A percentile compares a stretch with the other conserved stretches of the same genome.
Evolutionary conservation across 2,888 invertebrate species (phyloP).

Genomic region (Ommatoiulus sabulosus): DNA sequence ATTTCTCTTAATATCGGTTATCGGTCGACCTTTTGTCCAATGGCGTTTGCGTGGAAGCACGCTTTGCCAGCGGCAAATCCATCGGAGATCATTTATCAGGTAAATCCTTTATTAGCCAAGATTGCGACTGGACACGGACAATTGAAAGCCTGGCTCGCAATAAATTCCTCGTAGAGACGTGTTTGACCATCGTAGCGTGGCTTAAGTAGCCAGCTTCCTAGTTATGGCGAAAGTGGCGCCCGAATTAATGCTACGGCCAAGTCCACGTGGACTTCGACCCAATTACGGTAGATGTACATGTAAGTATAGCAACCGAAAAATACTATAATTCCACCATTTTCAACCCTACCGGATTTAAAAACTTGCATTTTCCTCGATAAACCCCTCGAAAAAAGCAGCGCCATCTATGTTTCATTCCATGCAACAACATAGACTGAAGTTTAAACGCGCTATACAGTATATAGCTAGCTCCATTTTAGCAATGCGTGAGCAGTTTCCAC

Average conservation of each 20-base stretch:
- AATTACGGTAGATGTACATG: not conserved
- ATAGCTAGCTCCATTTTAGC: no score
- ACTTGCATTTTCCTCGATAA: no score
- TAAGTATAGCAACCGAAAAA: no score
- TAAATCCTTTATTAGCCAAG: constrained; percentile 54
- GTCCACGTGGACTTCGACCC: not conserved
- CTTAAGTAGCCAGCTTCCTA: not conserved
- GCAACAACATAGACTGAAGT: no score
- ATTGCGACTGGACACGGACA: constrained; percentile 44
- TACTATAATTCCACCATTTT: no score
- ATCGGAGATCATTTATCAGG: constrained; percentile 53
- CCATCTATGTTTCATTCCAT: no score
- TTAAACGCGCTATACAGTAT: no score
- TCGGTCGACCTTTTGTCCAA: constrained; percentile 47
- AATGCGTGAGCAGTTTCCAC: not conserved
- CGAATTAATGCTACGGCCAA: not conserved
- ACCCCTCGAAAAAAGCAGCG: no score
- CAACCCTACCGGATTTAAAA: no score
- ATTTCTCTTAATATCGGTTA: constrained; percentile 50
- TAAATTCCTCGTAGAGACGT: not conserved
- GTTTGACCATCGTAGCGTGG: constrained; percentile 1
- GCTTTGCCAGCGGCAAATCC: constrained; percentile 18
- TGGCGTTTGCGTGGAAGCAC: not conserved
- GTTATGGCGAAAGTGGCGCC: constrained; percentile 35
- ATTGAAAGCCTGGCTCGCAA: constrained; percentile 2